These are phyloP conservation scores for Lysiphlebus fabarum DNA, from an alignment of 1,140 invertebrate genomes.

Conservation along the genomic window DNA sequence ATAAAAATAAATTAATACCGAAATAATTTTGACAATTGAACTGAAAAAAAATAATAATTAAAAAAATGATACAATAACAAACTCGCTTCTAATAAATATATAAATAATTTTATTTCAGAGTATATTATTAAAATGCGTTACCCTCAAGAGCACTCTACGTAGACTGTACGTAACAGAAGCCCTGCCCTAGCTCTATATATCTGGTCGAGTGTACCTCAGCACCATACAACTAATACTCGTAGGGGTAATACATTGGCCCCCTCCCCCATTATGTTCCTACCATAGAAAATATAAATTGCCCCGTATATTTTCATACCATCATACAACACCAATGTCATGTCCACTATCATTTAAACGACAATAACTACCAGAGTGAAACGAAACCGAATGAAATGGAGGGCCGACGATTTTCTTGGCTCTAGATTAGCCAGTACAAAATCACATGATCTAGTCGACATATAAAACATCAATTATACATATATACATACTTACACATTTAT, in stretches of 20 bases:
- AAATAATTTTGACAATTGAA: not conserved
- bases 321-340: slow-evolving; percentile 27
- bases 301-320: slow-evolving; percentile 48
- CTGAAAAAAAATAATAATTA: too few species aligned
- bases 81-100: not conserved
- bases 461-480: too few species aligned
- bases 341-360: slow-evolving; percentile 30
- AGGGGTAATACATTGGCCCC: slow-evolving; percentile 43
- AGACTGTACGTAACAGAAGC: slow-evolving; percentile 56
- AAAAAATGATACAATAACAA: not conserved
- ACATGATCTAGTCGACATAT: slow-evolving; percentile 4
- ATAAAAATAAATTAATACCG: slow-evolving; percentile 3
- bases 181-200: slow-evolving; percentile 59
- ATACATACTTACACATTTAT: not conserved
- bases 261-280: slow-evolving; percentile 27
- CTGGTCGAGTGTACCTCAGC: slow-evolving; percentile 50
- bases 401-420: slow-evolving; percentile 31
- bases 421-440: slow-evolving; percentile 28
- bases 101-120: slow-evolving; percentile 1
- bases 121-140: slow-evolving; percentile 42
- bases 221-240: slow-evolving; percentile 38
- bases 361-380: slow-evolving; percentile 47
- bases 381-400: slow-evolving; percentile 32
- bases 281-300: slow-evolving; percentile 5
- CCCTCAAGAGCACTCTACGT: slow-evolving; percentile 51